A percentile compares a stretch with the other conserved stretches of the same genome.
Evolutionary conservation across 2,888 invertebrate genomes (phyloP).

Genomic region (Melinaea menophilus): DNA sequence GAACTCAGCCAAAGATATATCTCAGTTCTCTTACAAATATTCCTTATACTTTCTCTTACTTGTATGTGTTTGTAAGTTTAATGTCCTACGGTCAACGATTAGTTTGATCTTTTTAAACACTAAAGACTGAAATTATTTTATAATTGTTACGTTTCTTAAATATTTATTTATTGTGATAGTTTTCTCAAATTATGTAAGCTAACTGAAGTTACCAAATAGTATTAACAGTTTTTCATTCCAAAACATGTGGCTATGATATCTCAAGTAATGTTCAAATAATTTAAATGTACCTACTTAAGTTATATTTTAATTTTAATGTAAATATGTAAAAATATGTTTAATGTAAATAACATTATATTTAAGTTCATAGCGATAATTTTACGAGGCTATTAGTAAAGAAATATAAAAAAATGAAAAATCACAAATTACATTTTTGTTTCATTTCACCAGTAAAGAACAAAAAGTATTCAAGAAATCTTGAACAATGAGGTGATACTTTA

Average conservation of each 20-base stretch:
- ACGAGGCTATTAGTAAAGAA: slow-evolving; percentile 62
- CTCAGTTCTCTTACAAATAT: slow-evolving; percentile 24
- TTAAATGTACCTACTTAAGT: slow-evolving; percentile 36
- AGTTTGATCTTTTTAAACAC: slow-evolving; percentile 46
- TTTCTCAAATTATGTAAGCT: slow-evolving; percentile 51
- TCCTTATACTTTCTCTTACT: not conserved
- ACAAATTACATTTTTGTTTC: slow-evolving; percentile 40
- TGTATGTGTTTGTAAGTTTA: slow-evolving; percentile 6
- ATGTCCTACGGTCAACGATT: slow-evolving; percentile 7
- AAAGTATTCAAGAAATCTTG: too few relatives aligned
- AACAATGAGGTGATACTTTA: too few relatives aligned
- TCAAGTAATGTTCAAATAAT: slow-evolving; percentile 46
- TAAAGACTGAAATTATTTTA: slow-evolving; percentile 70
- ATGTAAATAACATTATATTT: slow-evolving; percentile 60
- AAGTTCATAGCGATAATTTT: slow-evolving; percentile 44
- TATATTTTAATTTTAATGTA: slow-evolving; percentile 20
- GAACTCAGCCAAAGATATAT: slow-evolving; percentile 32
- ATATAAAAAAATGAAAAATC: slow-evolving; percentile 46
- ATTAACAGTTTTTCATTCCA: slow-evolving; percentile 66
- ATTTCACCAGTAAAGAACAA: slow-evolving; percentile 33
- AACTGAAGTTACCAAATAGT: slow-evolving; percentile 76
- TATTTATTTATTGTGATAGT: slow-evolving; percentile 74
- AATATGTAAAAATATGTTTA: slow-evolving; percentile 38
- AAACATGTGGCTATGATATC: slow-evolving; percentile 64
- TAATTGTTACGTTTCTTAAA: slow-evolving; percentile 68